phyloP scores from a whole-genome alignment of 2,113 vertebrate species.

The Mesoclemmys tuberculata region DNA sequence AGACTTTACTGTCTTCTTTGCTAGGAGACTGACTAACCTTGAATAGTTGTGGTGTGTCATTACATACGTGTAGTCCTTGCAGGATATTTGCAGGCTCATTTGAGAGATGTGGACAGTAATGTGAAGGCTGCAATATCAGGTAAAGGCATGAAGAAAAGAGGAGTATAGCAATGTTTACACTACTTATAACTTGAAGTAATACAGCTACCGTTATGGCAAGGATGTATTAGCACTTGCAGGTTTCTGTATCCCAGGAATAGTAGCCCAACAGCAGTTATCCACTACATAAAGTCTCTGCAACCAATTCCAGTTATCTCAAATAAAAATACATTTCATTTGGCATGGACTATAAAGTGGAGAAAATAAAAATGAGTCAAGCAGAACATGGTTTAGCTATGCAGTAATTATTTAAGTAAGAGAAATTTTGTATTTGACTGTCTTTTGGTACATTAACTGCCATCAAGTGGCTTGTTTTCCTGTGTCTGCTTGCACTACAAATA shows the following conservation, averaged over 20 bases:
- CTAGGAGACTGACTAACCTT: background rate
- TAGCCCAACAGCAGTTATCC: background rate
- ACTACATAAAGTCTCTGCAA: background rate
- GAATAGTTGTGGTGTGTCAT: background rate
- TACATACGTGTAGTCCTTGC: background rate
- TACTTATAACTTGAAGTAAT: background rate
- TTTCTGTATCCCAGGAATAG: background rate
- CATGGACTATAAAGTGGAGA: rapidly evolving
- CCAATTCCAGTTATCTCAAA: background rate
- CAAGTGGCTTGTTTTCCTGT: background rate
- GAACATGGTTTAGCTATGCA: background rate
- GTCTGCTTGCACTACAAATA: background rate
- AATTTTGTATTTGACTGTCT: background rate
- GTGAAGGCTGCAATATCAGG: background rate
- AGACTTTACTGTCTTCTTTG: background rate
- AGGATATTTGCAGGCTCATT: background rate
- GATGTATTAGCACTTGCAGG: background rate
- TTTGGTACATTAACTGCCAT: background rate
- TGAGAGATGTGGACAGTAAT: background rate
- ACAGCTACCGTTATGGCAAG: background rate
- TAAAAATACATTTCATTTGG: background rate
- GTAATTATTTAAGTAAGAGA: background rate
- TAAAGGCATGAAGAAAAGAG: background rate
- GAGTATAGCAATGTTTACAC: rapidly evolving
- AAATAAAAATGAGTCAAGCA: rapidly evolving